Percentiles rank a stretch among this genome's conserved stretches.
Conservation (phyloP, 1,140 invertebrate species). For the Brachionus rubens region DNA sequence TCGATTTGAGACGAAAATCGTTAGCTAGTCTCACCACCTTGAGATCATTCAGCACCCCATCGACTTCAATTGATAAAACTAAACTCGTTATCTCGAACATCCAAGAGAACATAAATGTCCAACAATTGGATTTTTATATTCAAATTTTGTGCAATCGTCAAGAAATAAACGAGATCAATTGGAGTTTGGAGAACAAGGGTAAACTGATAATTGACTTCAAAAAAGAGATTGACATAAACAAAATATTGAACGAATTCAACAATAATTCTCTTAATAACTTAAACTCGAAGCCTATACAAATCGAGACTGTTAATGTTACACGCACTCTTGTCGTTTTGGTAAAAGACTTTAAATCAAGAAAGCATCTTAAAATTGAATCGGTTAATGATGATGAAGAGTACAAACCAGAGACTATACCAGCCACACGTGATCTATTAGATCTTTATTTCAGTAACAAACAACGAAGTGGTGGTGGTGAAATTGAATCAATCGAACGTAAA, state of each 20-base stretch:
- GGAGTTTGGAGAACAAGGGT: conserved; percentile 39
- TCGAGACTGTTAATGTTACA: conserved; percentile 34
- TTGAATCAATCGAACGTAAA: conserved; percentile 38
- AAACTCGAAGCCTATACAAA: conserved; percentile 19
- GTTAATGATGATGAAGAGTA: conserved; percentile 38
- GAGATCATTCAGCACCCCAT: background rate
- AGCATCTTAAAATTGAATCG: conserved; percentile 22
- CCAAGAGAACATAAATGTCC: conserved; percentile 42
- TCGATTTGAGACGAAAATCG: background rate
- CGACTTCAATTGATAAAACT: background rate
- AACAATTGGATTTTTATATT: conserved; percentile 41
- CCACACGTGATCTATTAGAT: conserved; percentile 32
- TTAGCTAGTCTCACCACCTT: background rate
- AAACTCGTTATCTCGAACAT: conserved; percentile 24
- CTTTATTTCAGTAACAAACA: conserved; percentile 33
- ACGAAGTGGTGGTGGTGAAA: conserved; percentile 29
- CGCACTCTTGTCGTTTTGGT: conserved; percentile 23
- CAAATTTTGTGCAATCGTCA: conserved; percentile 7
- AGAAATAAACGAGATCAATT: conserved; percentile 42
- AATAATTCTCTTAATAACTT: conserved; percentile 2
- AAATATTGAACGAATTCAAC: conserved; percentile 21
- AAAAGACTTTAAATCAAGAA: conserved; percentile 15
- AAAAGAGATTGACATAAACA: conserved; percentile 45
- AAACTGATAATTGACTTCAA: conserved; percentile 43
- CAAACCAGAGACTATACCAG: conserved; percentile 31